phyloP scores from a whole-genome alignment of 2,888 invertebrate species.

The Rhogogaster chlorosoma region DNA sequence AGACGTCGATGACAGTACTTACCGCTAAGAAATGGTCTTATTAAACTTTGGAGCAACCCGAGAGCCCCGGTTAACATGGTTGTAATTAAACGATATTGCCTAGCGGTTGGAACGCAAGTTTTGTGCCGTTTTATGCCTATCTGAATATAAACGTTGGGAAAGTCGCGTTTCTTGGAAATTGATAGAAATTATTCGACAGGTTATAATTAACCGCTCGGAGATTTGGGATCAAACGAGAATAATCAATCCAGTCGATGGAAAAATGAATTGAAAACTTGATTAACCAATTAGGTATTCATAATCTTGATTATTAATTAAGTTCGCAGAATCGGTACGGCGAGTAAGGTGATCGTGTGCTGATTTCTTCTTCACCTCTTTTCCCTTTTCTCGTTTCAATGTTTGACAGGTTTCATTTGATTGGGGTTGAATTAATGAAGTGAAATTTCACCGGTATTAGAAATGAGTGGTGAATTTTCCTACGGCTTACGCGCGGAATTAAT shows the following conservation, averaged over 20 bases:
- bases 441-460: neutral
- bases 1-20: slow-evolving; percentile 44
- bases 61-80: slow-evolving; percentile 30
- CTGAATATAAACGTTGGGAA: neutral
- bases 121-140: neutral
- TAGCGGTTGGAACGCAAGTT: slow-evolving; percentile 1
- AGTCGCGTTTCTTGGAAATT: neutral
- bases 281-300: neutral
- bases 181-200: neutral
- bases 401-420: neutral
- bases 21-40: slow-evolving; percentile 43
- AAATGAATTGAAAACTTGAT: neutral
- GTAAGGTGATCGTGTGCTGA: neutral
- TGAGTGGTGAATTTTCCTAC: neutral
- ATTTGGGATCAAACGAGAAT: neutral
- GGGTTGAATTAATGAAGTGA: neutral
- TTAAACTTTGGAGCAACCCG: slow-evolving; percentile 40
- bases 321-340: neutral
- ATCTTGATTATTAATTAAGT: neutral
- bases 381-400: neutral
- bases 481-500: neutral
- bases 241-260: neutral
- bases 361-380: neutral
- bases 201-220: neutral
- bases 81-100: slow-evolving; percentile 48